Conservation (phyloP, 1,140 invertebrate species). For the Leptinotarsa texana region DNA sequence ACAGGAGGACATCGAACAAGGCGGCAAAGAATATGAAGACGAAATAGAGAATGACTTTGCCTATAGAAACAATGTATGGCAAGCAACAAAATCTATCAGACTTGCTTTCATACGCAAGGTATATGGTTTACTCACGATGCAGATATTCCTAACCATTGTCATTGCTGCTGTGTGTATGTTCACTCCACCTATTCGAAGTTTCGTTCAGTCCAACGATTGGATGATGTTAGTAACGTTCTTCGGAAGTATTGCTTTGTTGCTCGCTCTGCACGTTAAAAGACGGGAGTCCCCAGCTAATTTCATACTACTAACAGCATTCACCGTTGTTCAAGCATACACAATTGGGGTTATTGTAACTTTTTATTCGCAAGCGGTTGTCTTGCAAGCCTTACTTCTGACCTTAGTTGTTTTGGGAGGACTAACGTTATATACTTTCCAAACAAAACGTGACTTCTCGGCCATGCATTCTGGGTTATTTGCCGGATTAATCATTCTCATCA, state of each 20-base stretch:
- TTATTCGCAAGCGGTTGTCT: slow-evolving; percentile 70
- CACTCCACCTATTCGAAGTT: slow-evolving; percentile 65
- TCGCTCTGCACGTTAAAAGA: slow-evolving; percentile 67
- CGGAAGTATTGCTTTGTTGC: slow-evolving; percentile 63
- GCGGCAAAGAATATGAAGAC: slow-evolving; percentile 61
- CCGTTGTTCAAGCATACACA: slow-evolving; percentile 71
- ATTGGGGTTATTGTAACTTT: slow-evolving; percentile 73
- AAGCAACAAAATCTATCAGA: slow-evolving; percentile 66
- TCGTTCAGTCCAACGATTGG: slow-evolving; percentile 73
- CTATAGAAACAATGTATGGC: slow-evolving; percentile 70
- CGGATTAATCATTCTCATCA: slow-evolving; percentile 69
- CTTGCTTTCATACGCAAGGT: slow-evolving; percentile 83
- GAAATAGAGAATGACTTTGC: slow-evolving; percentile 68
- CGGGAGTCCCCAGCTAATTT: slow-evolving; percentile 70
- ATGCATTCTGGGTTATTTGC: slow-evolving; percentile 75
- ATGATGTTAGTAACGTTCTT: slow-evolving; percentile 64
- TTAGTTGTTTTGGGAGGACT: slow-evolving; percentile 71
- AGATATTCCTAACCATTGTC: slow-evolving; percentile 72
- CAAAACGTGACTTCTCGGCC: slow-evolving; percentile 79
- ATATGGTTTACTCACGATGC: slow-evolving; percentile 75
- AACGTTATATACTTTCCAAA: slow-evolving; percentile 79
- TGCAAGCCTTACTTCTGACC: slow-evolving; percentile 77
- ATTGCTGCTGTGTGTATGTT: slow-evolving; percentile 69
- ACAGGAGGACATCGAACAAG: slow-evolving; percentile 64
- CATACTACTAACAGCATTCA: slow-evolving; percentile 59